Evolutionary conservation across 2,113 vertebrate genomes (phyloP), one percentile per base, ranked within the genome.

Genomic region (Trinectes maculatus): DNA sequence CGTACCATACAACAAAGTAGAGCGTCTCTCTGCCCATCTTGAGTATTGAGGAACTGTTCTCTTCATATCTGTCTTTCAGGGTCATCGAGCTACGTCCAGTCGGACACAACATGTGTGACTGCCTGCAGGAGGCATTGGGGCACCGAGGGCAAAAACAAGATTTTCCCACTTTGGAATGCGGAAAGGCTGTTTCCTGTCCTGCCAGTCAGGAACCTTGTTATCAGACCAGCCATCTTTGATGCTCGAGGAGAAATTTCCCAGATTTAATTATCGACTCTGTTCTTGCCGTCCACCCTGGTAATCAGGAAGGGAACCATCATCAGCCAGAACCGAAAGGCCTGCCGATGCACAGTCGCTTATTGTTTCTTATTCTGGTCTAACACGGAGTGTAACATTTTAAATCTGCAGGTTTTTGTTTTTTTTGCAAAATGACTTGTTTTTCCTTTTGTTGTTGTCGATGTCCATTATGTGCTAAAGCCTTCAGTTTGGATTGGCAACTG

Each of bases 281-380:
- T 70, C 75, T 73, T 21, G 53, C 42, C 42, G 36, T 79, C 63
- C 42, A 34, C 47, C 57, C 75, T 58, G 54, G 64, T 77, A 82
- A 83, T 82, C 89, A 91, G 91, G 91, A 92, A 93, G 79, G 82
- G 80, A 84, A 74, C 79, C 85, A 90, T 90, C 79, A 92, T 46
- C 60, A 43, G 48, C 15, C 34, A 12, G 67, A 60, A 3, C 48
- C 55, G 39, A 80, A 82, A 87, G 84, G 65, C 61, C 54, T 40
- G 46, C 66, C 77, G 53, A 77, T 70, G 67, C 59, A 39, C 53
- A 72, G 65, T 58, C 56, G 57, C 34, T 43, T 42, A 16, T 78
- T 84, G 84, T 83, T n/a, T n/a, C n/a, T n/a, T n/a, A n/a, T n/a
- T n/a, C n/a, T n/a, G n/a, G n/a, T n/a, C n/a, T n/a, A n/a, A n/a